phyloP scores from a whole-genome alignment of 2,113 vertebrate species.

The Numida meleagris region DNA sequence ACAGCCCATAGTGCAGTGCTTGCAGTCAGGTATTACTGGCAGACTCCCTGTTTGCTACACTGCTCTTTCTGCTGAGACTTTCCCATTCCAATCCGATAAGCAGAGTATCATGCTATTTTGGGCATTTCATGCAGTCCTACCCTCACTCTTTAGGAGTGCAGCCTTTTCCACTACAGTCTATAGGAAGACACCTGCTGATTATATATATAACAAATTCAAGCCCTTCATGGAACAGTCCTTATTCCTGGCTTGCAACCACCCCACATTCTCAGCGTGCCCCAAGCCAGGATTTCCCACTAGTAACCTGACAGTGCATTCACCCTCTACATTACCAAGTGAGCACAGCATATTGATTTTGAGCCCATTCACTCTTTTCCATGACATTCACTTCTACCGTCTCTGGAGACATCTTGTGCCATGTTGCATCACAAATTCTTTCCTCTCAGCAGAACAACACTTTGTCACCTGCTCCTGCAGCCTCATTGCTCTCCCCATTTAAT shows the following conservation, averaged over 20 bases:
- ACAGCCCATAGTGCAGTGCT: accelerated
- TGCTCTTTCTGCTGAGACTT: not conserved
- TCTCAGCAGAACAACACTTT: not conserved
- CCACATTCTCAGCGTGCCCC: not conserved
- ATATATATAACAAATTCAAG: not conserved
- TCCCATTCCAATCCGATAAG: not conserved
- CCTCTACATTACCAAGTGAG: accelerated
- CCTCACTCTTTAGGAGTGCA: not conserved
- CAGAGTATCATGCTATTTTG: not conserved
- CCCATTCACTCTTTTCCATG: not conserved
- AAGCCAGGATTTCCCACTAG: not conserved
- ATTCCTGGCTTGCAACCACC: not conserved
- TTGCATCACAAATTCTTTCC: not conserved
- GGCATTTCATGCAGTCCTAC: not conserved
- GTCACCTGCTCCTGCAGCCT: not conserved
- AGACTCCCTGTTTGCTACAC: not conserved
- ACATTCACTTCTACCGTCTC: not conserved
- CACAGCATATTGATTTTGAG: not conserved
- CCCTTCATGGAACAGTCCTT: no score
- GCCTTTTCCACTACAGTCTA: not conserved
- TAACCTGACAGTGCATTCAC: accelerated
- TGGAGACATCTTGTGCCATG: not conserved
- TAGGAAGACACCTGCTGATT: not conserved
- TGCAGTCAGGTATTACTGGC: not conserved
- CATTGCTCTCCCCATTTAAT: not conserved